These are phyloP conservation scores for Tethea ocularis DNA, from an alignment of 2,888 invertebrate genomes.

Conservation along the genomic window DNA sequence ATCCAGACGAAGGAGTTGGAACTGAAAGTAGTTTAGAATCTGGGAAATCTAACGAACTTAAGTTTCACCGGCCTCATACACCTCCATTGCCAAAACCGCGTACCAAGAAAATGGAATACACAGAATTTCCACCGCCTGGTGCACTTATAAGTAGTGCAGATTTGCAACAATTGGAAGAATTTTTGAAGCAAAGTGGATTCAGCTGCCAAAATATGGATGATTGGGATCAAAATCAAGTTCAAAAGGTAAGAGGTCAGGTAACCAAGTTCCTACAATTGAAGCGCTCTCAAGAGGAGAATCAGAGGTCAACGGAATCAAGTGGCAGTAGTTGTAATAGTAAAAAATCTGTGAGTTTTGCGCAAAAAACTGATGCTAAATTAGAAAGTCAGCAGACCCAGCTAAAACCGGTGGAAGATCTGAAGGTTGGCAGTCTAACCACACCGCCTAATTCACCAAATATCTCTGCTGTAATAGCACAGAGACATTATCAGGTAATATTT, in stretches of 20 bases:
- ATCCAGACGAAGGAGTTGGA: slow-evolving; percentile 86
- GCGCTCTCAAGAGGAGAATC: slow-evolving; percentile 87
- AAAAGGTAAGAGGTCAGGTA: slow-evolving; percentile 88
- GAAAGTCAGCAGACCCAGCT: slow-evolving; percentile 70
- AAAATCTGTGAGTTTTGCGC: slow-evolving; percentile 91
- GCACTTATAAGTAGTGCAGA: slow-evolving; percentile 85
- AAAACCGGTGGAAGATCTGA: slow-evolving; percentile 80
- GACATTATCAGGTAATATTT: slow-evolving; percentile 83
- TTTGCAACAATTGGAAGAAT: slow-evolving; percentile 87
- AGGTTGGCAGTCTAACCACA: slow-evolving; percentile 78
- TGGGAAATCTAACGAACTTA: slow-evolving; percentile 81
- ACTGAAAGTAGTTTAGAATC: slow-evolving; percentile 84
- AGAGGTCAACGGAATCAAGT: slow-evolving; percentile 84
- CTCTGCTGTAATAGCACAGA: slow-evolving; percentile 84
- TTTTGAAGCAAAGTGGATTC: slow-evolving; percentile 88
- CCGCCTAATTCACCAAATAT: slow-evolving; percentile 91
- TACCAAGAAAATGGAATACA: slow-evolving; percentile 76
- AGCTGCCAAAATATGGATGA: slow-evolving; percentile 87
- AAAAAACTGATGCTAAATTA: slow-evolving; percentile 75
- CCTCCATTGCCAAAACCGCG: slow-evolving; percentile 80
- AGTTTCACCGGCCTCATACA: slow-evolving; percentile 77
- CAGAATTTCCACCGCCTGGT: slow-evolving; percentile 78
- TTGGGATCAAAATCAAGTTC: slow-evolving; percentile 87
- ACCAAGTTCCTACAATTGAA: slow-evolving; percentile 88
- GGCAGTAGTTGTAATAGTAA: slow-evolving; percentile 85